A percentile compares a stretch with the other conserved stretches of the same genome.
These are phyloP conservation scores for Scotopteryx bipunctaria DNA, from an alignment of 2,888 invertebrate species.

Conservation along the genomic window DNA sequence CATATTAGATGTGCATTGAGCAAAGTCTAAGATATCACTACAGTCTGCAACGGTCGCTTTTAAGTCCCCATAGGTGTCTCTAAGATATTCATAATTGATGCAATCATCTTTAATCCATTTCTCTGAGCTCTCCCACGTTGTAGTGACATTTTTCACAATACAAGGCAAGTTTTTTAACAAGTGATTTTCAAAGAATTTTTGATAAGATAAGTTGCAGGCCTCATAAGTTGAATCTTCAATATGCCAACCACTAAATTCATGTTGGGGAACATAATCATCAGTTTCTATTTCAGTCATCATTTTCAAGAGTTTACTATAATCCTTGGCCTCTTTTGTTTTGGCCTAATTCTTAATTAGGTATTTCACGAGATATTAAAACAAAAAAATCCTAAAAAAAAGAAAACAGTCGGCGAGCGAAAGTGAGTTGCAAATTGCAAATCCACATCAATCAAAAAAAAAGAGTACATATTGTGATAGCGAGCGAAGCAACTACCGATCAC, in stretches of 20 bases:
- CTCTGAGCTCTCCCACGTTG: conserved; percentile 85
- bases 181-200: conserved; percentile 82
- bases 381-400: too few species aligned
- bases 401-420: too few species aligned
- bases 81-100: conserved; percentile 86
- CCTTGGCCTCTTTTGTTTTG: background rate
- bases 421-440: too few species aligned
- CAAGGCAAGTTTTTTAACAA: conserved; percentile 83
- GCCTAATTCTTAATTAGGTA: too few species aligned
- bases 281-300: conserved; percentile 18
- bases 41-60: conserved; percentile 93
- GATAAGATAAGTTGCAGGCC: conserved; percentile 59
- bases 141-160: conserved; percentile 85
- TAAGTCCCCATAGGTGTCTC: conserved; percentile 83
- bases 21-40: conserved; percentile 87
- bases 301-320: too few species aligned
- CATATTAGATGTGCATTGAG: conserved; percentile 88
- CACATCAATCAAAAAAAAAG: too few species aligned
- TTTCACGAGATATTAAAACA: too few species aligned
- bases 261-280: conserved; percentile 1
- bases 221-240: conserved; percentile 23
- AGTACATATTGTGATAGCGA: too few species aligned
- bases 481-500: too few species aligned
- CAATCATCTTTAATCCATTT: conserved; percentile 83
- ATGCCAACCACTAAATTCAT: conserved; percentile 14